Evolutionary conservation across 2,113 vertebrate genomes (phyloP).

Genomic region (Barnardius zonarius): DNA sequence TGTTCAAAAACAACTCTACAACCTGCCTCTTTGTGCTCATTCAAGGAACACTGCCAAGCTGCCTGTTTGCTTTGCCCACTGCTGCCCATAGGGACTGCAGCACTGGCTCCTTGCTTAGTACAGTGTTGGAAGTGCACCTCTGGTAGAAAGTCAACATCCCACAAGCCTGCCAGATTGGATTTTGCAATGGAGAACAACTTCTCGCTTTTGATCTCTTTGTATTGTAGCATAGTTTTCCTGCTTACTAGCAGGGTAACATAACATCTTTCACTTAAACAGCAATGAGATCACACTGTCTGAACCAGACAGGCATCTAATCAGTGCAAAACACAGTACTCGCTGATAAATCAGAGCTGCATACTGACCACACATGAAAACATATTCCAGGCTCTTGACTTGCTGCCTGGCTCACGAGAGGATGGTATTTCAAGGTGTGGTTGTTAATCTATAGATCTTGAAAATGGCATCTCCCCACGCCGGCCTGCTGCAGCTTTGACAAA

Average conservation of each 20-base stretch:
- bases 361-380: background rate
- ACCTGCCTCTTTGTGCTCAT: background rate
- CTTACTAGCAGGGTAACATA: background rate
- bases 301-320: background rate
- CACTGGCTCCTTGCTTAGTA: background rate
- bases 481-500: background rate
- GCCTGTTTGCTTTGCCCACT: constrained; percentile 42
- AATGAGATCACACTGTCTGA: background rate
- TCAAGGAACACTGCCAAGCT: background rate
- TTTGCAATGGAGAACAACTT: background rate
- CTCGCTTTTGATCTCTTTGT: background rate
- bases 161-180: background rate
- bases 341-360: background rate
- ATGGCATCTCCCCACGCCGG: background rate
- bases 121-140: background rate
- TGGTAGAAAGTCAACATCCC: background rate
- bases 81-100: background rate
- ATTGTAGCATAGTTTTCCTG: background rate
- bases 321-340: background rate
- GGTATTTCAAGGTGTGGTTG: background rate
- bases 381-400: background rate
- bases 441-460: background rate
- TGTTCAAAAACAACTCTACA: constrained; percentile 17
- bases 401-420: background rate
- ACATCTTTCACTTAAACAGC: background rate